phyloP scores from a whole-genome alignment of 2,797 vertebrate species.

The Pipistrellus pygmaeus region DNA sequence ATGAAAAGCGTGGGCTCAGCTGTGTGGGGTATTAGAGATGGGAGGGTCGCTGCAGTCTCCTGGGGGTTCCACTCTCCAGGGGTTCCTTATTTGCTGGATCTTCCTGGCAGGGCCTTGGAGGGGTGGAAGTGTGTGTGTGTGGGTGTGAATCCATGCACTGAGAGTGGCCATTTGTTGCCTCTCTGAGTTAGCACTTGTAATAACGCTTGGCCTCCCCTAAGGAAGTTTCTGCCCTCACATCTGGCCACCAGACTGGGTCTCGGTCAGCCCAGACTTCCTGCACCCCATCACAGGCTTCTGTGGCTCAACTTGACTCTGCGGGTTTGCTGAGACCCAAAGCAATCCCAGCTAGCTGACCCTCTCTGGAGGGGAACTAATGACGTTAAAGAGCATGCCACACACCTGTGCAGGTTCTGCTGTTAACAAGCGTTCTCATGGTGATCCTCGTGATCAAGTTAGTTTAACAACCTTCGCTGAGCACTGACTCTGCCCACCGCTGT shows the following conservation, averaged over 20 bases:
- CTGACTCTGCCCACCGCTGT: neutral
- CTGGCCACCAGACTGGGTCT: neutral
- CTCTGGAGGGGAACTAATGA: neutral
- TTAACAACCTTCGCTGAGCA: neutral
- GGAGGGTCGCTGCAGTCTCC: neutral
- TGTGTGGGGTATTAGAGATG: slow-evolving; percentile 66
- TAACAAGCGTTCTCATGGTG: neutral
- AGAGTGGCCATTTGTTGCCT: neutral
- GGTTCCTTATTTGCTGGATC: neutral
- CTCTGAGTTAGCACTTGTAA: neutral
- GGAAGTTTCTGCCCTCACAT: neutral
- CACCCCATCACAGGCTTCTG: neutral
- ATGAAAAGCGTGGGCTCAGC: slow-evolving; percentile 81
- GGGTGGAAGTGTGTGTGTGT: neutral
- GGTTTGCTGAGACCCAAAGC: neutral
- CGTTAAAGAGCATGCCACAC: neutral
- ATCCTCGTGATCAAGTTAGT: neutral
- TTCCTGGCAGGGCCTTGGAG: neutral
- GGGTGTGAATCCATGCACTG: neutral
- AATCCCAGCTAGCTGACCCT: neutral
- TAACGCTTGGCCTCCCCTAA: neutral
- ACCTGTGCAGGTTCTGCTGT: neutral
- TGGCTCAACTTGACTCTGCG: neutral
- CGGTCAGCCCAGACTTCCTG: neutral
- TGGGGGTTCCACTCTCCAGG: neutral